Evolutionary conservation across 2,888 invertebrate genomes (phyloP), one percentile per base, ranked within the genome.

Genomic region (Zootermopsis nevadensis): DNA sequence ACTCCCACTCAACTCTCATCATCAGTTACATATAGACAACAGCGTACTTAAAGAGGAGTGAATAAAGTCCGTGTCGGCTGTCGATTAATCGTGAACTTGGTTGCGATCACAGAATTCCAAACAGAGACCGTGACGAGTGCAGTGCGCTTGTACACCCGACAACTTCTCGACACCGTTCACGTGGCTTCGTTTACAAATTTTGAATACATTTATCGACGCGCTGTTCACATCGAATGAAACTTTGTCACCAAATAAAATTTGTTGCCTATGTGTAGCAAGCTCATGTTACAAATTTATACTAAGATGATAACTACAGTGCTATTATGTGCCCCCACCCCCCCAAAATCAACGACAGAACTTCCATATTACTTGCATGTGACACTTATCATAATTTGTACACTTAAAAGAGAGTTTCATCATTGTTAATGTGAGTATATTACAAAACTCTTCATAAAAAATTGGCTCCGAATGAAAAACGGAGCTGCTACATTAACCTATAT

Each of bases 391-490:
- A 60, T 79, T 79, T 79, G 79, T 79, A 79, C 79, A 79, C 77
- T 79, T 79, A 79, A 48, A n/a, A 53, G 30, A 53, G 53, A 53
- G 53, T 53, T 76, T 48, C 30, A 53, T 79, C 33, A 33, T 2
- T 72, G 22, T 38, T 74, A 38, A 38, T 77, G 24, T 60, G 79
- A 81, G 74, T 81, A 81, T 55, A 81, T 74, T 48, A 69, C 35
- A 74, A 81, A 81, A 81, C 48, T 72, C 55, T 74, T 55, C 53
- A 55, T 81, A 74, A 81, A 81, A 81, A 81, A 48, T 74, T 27
- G 48, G 33, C 69, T 22, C 81, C 35, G 55, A 35, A 81, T 55
- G 22, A 55, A 81, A 72, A 81, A 31, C 81, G 27, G 53, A 55
- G 66, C 38, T 35, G 35, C 60, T 35, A 77, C 24, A 8, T 38